These are phyloP conservation scores for Halichondria panicea DNA, from an alignment of 37 sponge, comb jelly and placozoan genomes.

Conservation along the genomic window DNA sequence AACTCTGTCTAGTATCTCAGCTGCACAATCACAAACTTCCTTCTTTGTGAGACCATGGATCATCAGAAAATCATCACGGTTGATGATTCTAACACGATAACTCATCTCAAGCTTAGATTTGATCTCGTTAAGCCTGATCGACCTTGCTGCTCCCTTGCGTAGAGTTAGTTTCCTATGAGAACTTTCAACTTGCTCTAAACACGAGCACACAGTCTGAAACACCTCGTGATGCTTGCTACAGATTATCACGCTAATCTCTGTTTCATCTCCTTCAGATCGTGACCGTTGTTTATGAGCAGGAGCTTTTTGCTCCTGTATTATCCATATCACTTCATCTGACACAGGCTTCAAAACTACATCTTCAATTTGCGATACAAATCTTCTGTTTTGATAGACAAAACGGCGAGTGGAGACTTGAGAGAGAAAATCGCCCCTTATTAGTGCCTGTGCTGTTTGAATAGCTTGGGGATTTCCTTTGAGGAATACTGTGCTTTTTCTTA, in stretches of 20 bases:
- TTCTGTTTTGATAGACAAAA: conserved; percentile 1
- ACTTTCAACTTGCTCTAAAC: conserved; percentile 6
- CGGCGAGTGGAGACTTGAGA: neutral
- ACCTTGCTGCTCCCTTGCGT: neutral
- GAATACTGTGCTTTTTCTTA: neutral
- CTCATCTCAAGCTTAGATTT: conserved; percentile 6
- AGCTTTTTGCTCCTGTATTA: no score
- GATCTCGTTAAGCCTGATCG: neutral
- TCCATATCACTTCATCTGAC: no score
- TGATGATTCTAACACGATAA: conserved; percentile 33
- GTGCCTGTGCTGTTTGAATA: neutral
- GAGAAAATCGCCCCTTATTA: neutral
- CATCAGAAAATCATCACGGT: neutral
- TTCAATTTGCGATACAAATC: conserved; percentile 47
- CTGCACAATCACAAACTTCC: conserved; percentile 36
- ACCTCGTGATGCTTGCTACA: conserved; percentile 15
- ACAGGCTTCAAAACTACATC: conserved; percentile 7
- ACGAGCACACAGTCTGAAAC: conserved; percentile 8
- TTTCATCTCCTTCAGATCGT: no score
- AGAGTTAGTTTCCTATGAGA: conserved; percentile 4
- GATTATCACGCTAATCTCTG: conserved; percentile 16
- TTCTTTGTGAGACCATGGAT: conserved; percentile 36
- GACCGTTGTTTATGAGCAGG: no score
- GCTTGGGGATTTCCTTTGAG: conserved; percentile 11
- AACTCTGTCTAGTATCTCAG: conserved; percentile 12